Base-by-base conservation (phyloP, 2,113 vertebrate genomes). In the Pongo abelii region DNA sequence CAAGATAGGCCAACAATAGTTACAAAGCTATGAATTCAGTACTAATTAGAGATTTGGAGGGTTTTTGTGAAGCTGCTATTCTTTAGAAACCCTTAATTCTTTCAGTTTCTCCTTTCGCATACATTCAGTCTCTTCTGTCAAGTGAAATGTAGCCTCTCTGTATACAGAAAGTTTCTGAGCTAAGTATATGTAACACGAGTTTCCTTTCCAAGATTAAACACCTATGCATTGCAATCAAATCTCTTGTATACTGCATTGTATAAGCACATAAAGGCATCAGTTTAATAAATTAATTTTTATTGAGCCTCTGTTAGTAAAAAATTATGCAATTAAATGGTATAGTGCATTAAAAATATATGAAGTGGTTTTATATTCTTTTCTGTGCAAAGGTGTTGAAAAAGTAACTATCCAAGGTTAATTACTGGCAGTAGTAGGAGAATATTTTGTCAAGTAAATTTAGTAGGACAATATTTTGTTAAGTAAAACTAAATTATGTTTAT, bases 41-140 rank as follows among this genome's bases (percentile, higher is more conserved):
- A 94, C 55, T 96, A 97, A 97, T 97, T 97, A 97, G 84, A 95
- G 48, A 97, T 96, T 83, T 93, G 69, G 23, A 89, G 64, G 13
- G 55, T 91, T 16, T 92, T 87, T 94, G 85, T 89, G 69, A 77
- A 87, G 61, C 18, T 91, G 30, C 46, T 96, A 59, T 78, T 97
- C 77, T 88, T 95, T 17, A 35, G 79, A 95, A 96, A 59, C 2
- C 7, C 10, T 81, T 92, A 80, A 92, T 97, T 79, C 50, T 74
- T 93, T 48, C 79, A 91, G 5, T 38, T 95, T 97, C 35, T 89
- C 11, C 17, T 80, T 94, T 46, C 35, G 88, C 11, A 3, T 57
- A 3, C 50, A 84, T 50, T 90, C 20, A 92, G 27, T 91, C 46
- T 83, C 25, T 94, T 94, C 38, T 92, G 69, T 90, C 79, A 92